phyloP scores from a whole-genome alignment of 2,113 vertebrate species.

The Ptyas mucosa region DNA sequence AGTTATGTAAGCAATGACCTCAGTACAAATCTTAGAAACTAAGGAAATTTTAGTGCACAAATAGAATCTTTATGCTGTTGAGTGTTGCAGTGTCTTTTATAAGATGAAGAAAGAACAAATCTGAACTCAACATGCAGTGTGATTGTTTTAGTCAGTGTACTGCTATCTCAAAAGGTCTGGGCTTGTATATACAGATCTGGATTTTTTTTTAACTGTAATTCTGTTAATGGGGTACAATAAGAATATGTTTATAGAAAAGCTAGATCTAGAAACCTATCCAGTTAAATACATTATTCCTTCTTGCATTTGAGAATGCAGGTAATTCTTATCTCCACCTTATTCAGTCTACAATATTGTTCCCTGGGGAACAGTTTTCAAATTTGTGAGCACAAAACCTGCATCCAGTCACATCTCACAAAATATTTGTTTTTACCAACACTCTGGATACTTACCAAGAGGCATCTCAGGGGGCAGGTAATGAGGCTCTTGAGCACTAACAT shows the following conservation, averaged over 20 bases:
- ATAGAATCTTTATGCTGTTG: neutral
- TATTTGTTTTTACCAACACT: neutral
- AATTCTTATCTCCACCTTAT: neutral
- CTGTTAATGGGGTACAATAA: neutral
- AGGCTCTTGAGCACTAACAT: slow-evolving; percentile 90
- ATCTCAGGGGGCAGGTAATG: slow-evolving; percentile 88
- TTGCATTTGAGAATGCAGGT: neutral
- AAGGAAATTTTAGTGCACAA: neutral
- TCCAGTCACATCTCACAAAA: neutral
- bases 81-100: neutral
- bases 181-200: neutral
- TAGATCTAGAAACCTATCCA: neutral
- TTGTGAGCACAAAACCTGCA: neutral
- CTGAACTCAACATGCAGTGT: neutral
- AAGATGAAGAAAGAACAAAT: neutral
- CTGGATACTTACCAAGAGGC: slow-evolving; percentile 83
- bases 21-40: neutral
- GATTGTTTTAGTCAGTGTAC: neutral
- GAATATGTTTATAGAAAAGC: neutral
- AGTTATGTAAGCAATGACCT: neutral
- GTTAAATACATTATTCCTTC: neutral
- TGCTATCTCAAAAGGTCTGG: neutral
- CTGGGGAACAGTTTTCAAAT: neutral
- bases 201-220: neutral
- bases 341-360: neutral